Conservation (phyloP, 2,888 invertebrate species). For the Latrodectus elegans region DNA sequence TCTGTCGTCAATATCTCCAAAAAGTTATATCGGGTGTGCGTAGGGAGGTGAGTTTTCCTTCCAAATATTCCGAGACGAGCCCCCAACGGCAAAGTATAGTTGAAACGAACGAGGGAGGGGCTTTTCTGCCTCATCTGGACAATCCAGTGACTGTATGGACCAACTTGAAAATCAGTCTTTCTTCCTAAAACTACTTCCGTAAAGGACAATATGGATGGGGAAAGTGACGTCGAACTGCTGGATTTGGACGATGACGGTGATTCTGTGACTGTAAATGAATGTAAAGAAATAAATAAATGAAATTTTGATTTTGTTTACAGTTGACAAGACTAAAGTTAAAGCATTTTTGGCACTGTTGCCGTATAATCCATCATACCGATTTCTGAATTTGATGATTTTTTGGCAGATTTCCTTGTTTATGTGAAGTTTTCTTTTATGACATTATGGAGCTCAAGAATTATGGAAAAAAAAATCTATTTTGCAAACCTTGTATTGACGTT, state of each 20-base stretch:
- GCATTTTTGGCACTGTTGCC: too few species aligned
- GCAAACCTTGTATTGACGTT: too few species aligned
- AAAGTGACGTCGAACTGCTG: conserved; percentile 76
- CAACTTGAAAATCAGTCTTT: conserved; percentile 86
- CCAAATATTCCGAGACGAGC: conserved; percentile 73
- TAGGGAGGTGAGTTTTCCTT: conserved; percentile 72
- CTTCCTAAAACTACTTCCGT: conserved; percentile 80
- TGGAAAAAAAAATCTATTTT: too few species aligned
- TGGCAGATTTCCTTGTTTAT: too few species aligned
- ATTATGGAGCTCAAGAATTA: too few species aligned
- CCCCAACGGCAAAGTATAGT: conserved; percentile 85
- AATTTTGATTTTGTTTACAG: background rate
- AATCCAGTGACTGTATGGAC: conserved; percentile 94
- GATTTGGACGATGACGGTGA: conserved; percentile 39
- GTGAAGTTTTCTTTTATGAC: too few species aligned
- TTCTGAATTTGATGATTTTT: too few species aligned
- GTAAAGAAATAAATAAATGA: background rate
- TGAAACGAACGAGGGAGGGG: conserved; percentile 77
- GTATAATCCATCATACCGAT: too few species aligned
- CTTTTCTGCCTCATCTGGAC: conserved; percentile 88
- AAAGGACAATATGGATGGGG: conserved; percentile 81
- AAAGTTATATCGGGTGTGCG: conserved; percentile 74
- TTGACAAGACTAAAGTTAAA: background rate
- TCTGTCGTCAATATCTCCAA: conserved; percentile 72
- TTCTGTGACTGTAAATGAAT: conserved; percentile 19